Percentiles rank a stretch among this genome's conserved stretches.
Evolutionary conservation across 2,113 vertebrate species (phyloP).

Genomic region (Herpetotheres cachinnans): DNA sequence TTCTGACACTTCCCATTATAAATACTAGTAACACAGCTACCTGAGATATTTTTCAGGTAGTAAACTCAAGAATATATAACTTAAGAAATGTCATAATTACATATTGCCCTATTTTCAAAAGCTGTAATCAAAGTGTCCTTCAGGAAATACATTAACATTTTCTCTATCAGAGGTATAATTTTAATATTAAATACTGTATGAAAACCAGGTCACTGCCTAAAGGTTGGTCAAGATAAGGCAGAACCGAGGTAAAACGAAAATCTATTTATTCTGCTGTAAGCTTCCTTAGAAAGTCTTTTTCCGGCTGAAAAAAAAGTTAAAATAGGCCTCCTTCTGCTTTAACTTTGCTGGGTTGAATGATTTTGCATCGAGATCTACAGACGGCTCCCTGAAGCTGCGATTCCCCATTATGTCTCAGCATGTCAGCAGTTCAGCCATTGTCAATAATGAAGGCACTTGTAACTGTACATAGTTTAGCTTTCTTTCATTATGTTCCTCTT

Average conservation of each 20-base stretch:
- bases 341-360: background rate
- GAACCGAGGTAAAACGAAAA: background rate
- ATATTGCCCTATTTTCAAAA: background rate
- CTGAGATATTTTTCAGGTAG: background rate
- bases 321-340: background rate
- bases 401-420: slow-evolving; percentile 33
- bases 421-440: slow-evolving; percentile 1
- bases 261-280: background rate
- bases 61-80: background rate
- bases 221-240: background rate
- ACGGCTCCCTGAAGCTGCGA: slow-evolving; percentile 10
- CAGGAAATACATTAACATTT: background rate
- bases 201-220: background rate
- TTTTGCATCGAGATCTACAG: slow-evolving; percentile 20
- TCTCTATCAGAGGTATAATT: background rate
- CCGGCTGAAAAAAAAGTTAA: background rate
- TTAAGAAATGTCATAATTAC: background rate
- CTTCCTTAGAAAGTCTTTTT: background rate
- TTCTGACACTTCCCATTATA: background rate
- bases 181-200: background rate
- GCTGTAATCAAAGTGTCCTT: background rate
- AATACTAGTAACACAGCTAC: background rate
- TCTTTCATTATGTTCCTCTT: background rate
- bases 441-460: background rate
- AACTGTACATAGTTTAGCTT: slow-evolving; percentile 6